Evolutionary conservation across 2,797 vertebrate genomes (phyloP).

Genomic region (Cetoscarus ocellatus): DNA sequence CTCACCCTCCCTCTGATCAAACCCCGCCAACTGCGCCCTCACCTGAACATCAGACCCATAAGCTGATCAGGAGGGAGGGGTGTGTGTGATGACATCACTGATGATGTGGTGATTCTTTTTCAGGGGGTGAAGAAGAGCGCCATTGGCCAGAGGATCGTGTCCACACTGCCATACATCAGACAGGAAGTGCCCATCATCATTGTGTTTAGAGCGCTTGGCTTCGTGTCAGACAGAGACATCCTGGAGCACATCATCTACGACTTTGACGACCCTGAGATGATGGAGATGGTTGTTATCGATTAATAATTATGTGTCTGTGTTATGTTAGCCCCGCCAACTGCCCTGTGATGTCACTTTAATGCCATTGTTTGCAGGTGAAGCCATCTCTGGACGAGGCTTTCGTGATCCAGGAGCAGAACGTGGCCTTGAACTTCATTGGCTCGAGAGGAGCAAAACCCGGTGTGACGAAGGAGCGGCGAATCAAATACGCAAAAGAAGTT

Average conservation of each 20-base stretch:
- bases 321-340: neutral
- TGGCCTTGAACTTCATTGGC: constrained; percentile 97
- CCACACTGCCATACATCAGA: constrained; percentile 96
- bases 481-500: constrained; percentile 98
- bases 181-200: constrained; percentile 99
- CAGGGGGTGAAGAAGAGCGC: constrained; percentile 99
- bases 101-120: neutral
- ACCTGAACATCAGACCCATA: too few relatives aligned
- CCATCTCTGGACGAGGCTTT: constrained; percentile 98
- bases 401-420: constrained; percentile 98
- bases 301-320: neutral
- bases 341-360: neutral
- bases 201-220: constrained; percentile 95
- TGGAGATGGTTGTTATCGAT: constrained; percentile 91
- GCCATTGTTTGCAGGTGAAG: constrained; percentile 85
- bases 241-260: constrained; percentile 99
- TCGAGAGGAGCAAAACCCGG: constrained; percentile 98
- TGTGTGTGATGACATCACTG: neutral
- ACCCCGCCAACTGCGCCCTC: too few relatives aligned
- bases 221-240: constrained; percentile 98
- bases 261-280: constrained; percentile 99
- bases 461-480: constrained; percentile 97
- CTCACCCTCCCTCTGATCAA: too few relatives aligned
- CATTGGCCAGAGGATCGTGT: constrained; percentile 97
- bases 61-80: too few relatives aligned